These are phyloP conservation scores for Synodontis membranacea DNA, from an alignment of 2,113 vertebrate genomes.

Conservation along the genomic window DNA sequence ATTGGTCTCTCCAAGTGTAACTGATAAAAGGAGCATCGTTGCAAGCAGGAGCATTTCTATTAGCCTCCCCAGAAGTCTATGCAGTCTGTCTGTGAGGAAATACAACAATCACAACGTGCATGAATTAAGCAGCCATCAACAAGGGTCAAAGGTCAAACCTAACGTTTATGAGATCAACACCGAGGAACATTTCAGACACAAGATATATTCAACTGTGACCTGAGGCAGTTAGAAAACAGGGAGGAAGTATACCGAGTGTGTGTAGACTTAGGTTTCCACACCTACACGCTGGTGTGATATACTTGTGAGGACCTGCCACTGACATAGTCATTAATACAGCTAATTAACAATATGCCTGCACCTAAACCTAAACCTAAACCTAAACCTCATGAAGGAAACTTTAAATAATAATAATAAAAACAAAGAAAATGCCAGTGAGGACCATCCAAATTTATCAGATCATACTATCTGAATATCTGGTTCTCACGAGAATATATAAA, in stretches of 20 bases:
- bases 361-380: not conserved
- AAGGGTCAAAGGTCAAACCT: not conserved
- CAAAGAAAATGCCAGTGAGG: not conserved
- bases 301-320: not conserved
- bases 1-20: conserved; percentile 50
- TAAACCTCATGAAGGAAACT: too few relatives aligned
- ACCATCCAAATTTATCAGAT: not conserved
- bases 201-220: not conserved
- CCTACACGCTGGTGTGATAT: too few relatives aligned
- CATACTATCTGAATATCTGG: not conserved
- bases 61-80: not conserved
- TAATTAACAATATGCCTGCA: not conserved
- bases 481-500: not conserved
- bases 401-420: not conserved
- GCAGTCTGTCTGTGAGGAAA: not conserved
- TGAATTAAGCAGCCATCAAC: not conserved
- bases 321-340: not conserved
- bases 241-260: not conserved
- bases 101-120: not conserved
- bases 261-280: too few relatives aligned
- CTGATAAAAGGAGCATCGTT: conserved; percentile 58
- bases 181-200: not conserved
- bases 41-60: conserved; percentile 57
- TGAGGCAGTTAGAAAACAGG: conserved; percentile 1
- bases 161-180: not conserved